Percentiles rank a stretch among this genome's conserved stretches.
phyloP scores from a whole-genome alignment of 1,140 invertebrate species.

The Hirudo medicinalis region DNA sequence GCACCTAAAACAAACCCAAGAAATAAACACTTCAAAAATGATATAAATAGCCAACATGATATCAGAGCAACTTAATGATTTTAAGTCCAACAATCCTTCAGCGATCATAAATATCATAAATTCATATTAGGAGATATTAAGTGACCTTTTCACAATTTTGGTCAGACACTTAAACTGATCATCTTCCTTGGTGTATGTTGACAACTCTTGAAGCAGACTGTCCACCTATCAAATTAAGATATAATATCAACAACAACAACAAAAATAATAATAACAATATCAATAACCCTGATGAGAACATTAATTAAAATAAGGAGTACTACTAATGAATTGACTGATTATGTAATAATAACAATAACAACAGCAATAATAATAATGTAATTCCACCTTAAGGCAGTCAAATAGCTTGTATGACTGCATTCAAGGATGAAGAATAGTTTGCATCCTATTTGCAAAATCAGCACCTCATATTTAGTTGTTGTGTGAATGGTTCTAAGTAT shows the following conservation, averaged over 20 bases:
- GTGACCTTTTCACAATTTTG: slow-evolving; percentile 52
- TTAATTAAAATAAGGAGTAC: too few relatives aligned
- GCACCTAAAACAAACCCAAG: slow-evolving; percentile 47
- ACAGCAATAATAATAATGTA: too few relatives aligned
- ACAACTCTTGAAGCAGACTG: slow-evolving; percentile 55
- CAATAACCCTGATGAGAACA: too few relatives aligned
- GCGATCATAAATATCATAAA: neutral
- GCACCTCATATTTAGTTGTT: too few relatives aligned
- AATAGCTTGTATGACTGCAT: too few relatives aligned
- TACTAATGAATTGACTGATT: too few relatives aligned
- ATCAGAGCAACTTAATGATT: neutral
- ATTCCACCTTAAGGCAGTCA: too few relatives aligned
- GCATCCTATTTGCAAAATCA: too few relatives aligned
- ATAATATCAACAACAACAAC: neutral
- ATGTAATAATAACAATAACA: too few relatives aligned
- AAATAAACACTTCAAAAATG: neutral
- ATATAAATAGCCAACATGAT: neutral
- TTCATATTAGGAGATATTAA: neutral
- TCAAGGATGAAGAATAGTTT: too few relatives aligned
- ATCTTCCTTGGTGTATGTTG: slow-evolving; percentile 67
- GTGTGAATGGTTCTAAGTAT: too few relatives aligned
- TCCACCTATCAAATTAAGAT: slow-evolving; percentile 48
- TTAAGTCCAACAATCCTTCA: too few relatives aligned
- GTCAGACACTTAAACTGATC: slow-evolving; percentile 65
- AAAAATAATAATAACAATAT: slow-evolving; percentile 8